Percentiles rank a stretch among this genome's conserved stretches.
phyloP scores from a whole-genome alignment of 2,113 vertebrate genomes.

The Astur gentilis region DNA sequence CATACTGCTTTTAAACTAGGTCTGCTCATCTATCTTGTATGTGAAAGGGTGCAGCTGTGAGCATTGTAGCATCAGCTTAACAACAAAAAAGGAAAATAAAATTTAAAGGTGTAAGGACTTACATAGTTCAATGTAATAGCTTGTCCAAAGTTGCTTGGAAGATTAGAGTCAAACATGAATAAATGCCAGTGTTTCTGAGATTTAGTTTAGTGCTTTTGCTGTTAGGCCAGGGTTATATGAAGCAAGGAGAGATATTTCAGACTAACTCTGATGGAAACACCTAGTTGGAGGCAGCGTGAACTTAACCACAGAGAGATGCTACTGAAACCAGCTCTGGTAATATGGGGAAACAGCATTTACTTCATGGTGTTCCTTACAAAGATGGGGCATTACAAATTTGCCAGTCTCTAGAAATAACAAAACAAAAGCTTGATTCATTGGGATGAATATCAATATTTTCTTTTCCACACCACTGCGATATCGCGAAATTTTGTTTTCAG shows the following conservation, averaged over 20 bases:
- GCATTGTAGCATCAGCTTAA: neutral
- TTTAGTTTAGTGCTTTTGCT: neutral
- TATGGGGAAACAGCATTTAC: neutral
- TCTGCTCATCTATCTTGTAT: neutral
- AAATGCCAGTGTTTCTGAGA: neutral
- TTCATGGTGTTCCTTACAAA: neutral
- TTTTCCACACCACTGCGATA: conserved; percentile 2
- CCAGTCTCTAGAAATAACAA: conserved; percentile 29
- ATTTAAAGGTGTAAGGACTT: neutral
- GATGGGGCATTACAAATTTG: conserved; percentile 20
- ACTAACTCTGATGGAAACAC: neutral
- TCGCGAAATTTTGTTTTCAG: neutral
- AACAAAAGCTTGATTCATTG: neutral
- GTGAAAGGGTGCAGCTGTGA: neutral
- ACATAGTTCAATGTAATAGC: neutral
- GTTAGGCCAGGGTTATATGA: neutral
- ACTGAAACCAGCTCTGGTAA: neutral
- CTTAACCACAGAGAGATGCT: neutral
- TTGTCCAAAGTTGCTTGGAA: neutral
- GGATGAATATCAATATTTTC: conserved; percentile 37
- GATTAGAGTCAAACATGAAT: neutral
- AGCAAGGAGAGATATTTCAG: neutral
- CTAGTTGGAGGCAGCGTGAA: neutral
- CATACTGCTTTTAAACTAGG: neutral
- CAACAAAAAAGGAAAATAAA: neutral